Evolutionary conservation across 2,888 invertebrate species (phyloP).

Genomic region (Anaspis maculata): DNA sequence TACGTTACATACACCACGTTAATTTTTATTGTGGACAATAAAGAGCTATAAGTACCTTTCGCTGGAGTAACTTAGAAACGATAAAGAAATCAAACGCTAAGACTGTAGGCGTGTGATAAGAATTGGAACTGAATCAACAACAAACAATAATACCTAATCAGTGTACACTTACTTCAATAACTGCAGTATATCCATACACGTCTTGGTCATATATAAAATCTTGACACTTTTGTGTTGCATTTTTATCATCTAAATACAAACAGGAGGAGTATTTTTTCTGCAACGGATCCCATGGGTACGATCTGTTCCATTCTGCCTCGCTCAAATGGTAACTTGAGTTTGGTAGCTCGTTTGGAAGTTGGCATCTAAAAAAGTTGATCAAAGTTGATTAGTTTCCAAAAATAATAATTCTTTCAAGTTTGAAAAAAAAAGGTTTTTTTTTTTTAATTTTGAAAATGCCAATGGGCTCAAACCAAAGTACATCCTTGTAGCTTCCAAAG

Average conservation of each 20-base stretch:
- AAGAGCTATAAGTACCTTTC: too few species aligned
- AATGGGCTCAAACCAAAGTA: too few species aligned
- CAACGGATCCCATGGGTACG: constrained; percentile 47
- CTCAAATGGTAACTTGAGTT: constrained; percentile 44
- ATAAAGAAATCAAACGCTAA: constrained; percentile 2
- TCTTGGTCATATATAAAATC: constrained; percentile 53
- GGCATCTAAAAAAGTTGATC: constrained; percentile 50
- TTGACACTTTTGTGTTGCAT: constrained; percentile 43
- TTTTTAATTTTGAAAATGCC: too few species aligned
- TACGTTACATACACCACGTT: too few species aligned
- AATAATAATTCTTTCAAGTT: not conserved
- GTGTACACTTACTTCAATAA: constrained; percentile 49
- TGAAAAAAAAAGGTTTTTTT: too few species aligned
- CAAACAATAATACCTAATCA: constrained; percentile 2
- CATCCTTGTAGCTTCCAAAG: too few species aligned
- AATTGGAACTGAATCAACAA: not conserved
- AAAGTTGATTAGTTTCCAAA: not conserved
- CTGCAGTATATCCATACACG: constrained; percentile 53
- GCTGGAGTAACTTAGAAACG: too few species aligned
- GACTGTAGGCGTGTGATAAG: too few species aligned
- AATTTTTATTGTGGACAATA: too few species aligned
- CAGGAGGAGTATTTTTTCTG: constrained; percentile 48
- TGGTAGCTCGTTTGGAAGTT: constrained; percentile 49
- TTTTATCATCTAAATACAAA: constrained; percentile 38
- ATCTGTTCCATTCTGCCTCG: constrained; percentile 40